These are phyloP conservation scores for Resseliella maxima DNA, from an alignment of 2,888 invertebrate species.

Conservation along the genomic window DNA sequence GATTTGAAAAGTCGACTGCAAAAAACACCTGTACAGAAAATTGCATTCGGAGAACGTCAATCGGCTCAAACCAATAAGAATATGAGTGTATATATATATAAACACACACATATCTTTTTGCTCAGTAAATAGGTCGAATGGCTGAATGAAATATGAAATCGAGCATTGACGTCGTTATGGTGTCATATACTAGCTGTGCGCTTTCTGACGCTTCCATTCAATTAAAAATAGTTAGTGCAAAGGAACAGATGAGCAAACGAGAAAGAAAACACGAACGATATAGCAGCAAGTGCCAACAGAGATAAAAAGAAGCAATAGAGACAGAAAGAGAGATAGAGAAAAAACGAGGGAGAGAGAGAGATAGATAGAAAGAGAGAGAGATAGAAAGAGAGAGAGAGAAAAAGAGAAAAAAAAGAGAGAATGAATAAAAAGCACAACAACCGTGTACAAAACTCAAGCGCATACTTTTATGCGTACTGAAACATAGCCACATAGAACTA, in stretches of 20 bases:
- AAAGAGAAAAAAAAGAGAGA: background rate
- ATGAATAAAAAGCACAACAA: background rate
- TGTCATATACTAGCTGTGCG: background rate
- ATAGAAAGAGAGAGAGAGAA: too few species aligned
- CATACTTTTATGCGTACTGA: too few species aligned
- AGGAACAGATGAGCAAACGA: background rate
- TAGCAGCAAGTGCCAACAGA: background rate
- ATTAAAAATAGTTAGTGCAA: slow-evolving; percentile 25
- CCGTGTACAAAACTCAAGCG: too few species aligned
- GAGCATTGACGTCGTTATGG: slow-evolving; percentile 51
- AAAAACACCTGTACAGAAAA: slow-evolving; percentile 30
- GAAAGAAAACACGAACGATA: background rate
- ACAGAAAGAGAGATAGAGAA: too few species aligned
- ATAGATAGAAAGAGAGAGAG: too few species aligned
- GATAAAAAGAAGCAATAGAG: background rate
- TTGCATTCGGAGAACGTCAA: slow-evolving; percentile 29
- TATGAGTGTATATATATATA: too few species aligned
- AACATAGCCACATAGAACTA: too few species aligned
- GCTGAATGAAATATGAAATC: slow-evolving; percentile 53
- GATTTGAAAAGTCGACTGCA: background rate
- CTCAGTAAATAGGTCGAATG: slow-evolving; percentile 50
- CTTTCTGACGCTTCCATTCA: slow-evolving; percentile 40
- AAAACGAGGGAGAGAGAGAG: too few species aligned
- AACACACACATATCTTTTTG: too few species aligned
- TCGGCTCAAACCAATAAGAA: slow-evolving; percentile 22